Percentiles rank a stretch among this genome's conserved stretches.
phyloP scores from a whole-genome alignment of 2,888 invertebrate genomes.

The Pherbina coryleti region DNA sequence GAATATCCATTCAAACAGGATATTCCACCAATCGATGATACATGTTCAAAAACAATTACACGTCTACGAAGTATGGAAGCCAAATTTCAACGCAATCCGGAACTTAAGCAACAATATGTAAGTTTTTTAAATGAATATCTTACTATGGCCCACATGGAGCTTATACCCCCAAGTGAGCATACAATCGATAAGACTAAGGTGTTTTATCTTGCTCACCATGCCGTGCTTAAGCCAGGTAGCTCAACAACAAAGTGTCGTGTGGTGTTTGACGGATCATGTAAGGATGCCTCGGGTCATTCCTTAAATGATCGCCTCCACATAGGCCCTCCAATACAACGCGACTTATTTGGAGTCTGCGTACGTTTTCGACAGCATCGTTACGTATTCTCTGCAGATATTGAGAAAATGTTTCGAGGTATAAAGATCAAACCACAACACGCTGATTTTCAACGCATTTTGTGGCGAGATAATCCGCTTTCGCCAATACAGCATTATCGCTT shows the following conservation, averaged over 20 bases:
- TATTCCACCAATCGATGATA: conserved; percentile 29
- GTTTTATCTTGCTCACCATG: conserved; percentile 48
- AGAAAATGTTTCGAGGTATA: too few relatives aligned
- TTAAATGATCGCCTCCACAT: conserved; percentile 37
- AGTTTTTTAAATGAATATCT: conserved; percentile 45
- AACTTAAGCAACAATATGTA: conserved; percentile 35
- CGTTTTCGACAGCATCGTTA: too few relatives aligned
- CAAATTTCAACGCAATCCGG: conserved; percentile 32
- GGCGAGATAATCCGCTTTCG: too few relatives aligned
- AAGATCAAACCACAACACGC: too few relatives aligned
- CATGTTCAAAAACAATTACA: conserved; percentile 22
- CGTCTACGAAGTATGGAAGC: conserved; percentile 39
- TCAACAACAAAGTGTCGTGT: conserved; percentile 43
- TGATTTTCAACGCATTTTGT: too few relatives aligned
- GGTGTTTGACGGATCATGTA: conserved; percentile 36
- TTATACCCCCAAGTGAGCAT: conserved; percentile 27
- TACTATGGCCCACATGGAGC: conserved; percentile 42
- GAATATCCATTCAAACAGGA: conserved; percentile 39
- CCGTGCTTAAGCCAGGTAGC: conserved; percentile 44
- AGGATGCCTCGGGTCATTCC: conserved; percentile 22
- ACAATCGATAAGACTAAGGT: conserved; percentile 21
- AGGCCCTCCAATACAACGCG: conserved; percentile 30
- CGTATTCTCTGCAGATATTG: too few relatives aligned
- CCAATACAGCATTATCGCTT: conserved; percentile 33
- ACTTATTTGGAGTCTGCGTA: conserved; percentile 38